These are phyloP conservation scores for Melanogrammus aeglefinus DNA, from an alignment of 2,797 vertebrate species.

Conservation along the genomic window DNA sequence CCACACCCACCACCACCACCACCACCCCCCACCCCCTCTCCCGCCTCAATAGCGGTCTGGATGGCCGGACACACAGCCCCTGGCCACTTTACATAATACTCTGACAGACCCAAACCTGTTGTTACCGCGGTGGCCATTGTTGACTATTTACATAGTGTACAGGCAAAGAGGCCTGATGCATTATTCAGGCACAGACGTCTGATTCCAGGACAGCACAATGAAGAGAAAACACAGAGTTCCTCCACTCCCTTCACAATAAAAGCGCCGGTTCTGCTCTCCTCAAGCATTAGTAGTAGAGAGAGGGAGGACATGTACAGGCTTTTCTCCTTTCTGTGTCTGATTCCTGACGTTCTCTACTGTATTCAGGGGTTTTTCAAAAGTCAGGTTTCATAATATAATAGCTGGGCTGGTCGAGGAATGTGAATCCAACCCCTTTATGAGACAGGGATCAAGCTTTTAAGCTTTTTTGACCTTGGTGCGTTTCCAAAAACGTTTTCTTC, in stretches of 20 bases:
- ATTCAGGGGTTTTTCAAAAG: slow-evolving; percentile 67
- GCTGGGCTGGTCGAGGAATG: slow-evolving; percentile 53
- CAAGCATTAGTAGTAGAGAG: slow-evolving; percentile 65
- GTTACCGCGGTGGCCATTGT: slow-evolving; percentile 68
- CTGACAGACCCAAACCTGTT: slow-evolving; percentile 66
- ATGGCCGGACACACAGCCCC: slow-evolving; percentile 58
- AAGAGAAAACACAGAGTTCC: slow-evolving; percentile 59
- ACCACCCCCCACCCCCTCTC: slow-evolving; percentile 47
- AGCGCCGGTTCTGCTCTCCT: slow-evolving; percentile 57
- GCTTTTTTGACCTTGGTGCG: slow-evolving; percentile 61
- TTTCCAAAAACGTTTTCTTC: slow-evolving; percentile 7
- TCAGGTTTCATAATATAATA: slow-evolving; percentile 65
- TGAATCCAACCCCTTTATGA: slow-evolving; percentile 51
- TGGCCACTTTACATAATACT: slow-evolving; percentile 71
- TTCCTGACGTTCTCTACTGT: slow-evolving; percentile 71
- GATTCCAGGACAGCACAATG: slow-evolving; percentile 66
- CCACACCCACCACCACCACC: slow-evolving; percentile 51
- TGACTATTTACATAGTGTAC: slow-evolving; percentile 77
- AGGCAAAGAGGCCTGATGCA: slow-evolving; percentile 70
- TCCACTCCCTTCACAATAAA: slow-evolving; percentile 67
- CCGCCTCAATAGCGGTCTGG: slow-evolving; percentile 59
- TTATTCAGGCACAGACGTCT: slow-evolving; percentile 75
- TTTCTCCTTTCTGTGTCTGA: slow-evolving; percentile 55
- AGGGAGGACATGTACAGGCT: slow-evolving; percentile 50
- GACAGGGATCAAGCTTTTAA: slow-evolving; percentile 35